phyloP scores from a whole-genome alignment of 2,888 invertebrate genomes.

The Acanthopleura granulata region DNA sequence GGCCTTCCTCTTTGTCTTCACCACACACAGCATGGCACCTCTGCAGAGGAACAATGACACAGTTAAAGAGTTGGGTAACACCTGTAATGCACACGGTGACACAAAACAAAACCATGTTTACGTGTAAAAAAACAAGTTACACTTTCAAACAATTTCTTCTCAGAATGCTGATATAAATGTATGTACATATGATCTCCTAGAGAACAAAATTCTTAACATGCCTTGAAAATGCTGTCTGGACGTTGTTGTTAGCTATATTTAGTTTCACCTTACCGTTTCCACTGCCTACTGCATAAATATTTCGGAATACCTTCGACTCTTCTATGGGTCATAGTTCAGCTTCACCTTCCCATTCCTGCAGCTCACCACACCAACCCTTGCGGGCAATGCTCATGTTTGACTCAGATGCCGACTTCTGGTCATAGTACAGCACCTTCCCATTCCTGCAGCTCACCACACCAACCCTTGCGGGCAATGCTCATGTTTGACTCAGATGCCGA shows the following conservation, averaged over 20 bases:
- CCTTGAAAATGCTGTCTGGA: too few species aligned
- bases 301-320: too few species aligned
- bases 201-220: too few species aligned
- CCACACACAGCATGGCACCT: conserved; percentile 91
- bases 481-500: conserved; percentile 80
- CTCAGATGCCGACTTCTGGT: conserved; percentile 87
- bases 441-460: conserved; percentile 89
- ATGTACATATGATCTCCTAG: too few species aligned
- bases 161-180: too few species aligned
- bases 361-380: too few species aligned
- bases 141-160: too few species aligned
- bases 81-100: not conserved
- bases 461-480: conserved; percentile 5
- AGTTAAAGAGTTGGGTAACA: not conserved
- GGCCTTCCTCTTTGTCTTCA: conserved; percentile 73
- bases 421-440: conserved; percentile 91
- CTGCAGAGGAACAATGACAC: conserved; percentile 65
- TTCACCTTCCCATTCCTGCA: too few species aligned
- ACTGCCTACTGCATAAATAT: conserved; percentile 80
- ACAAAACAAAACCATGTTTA: too few species aligned
- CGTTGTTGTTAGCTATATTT: too few species aligned
- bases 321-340: too few species aligned
- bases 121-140: too few species aligned
- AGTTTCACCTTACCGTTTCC: conserved; percentile 84
- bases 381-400: conserved; percentile 69